phyloP scores from a whole-genome alignment of 2,888 invertebrate species.

The Molorchus minor region DNA sequence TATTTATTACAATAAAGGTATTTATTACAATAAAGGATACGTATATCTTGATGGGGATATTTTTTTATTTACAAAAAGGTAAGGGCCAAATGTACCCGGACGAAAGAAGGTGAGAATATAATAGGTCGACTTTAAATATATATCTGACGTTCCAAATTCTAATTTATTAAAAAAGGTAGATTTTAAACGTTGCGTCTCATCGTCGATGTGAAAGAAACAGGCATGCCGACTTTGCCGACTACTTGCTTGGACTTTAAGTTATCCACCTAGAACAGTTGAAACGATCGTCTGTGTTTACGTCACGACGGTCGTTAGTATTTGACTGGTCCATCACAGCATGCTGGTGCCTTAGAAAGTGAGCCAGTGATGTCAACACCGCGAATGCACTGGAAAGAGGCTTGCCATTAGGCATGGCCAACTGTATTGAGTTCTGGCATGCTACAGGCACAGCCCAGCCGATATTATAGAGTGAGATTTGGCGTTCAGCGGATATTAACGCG shows the following conservation, averaged over 20 bases:
- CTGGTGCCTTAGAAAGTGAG: constrained; percentile 26
- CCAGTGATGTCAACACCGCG: not conserved
- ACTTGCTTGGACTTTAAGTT: constrained; percentile 20
- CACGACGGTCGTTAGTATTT: constrained; percentile 5
- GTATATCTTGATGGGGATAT: no score
- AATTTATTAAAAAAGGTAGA: constrained; percentile 19
- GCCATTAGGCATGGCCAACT: not conserved
- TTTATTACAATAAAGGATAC: no score
- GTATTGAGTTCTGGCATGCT: constrained; percentile 18
- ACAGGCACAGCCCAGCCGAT: constrained; percentile 22
- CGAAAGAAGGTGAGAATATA: constrained; percentile 3
- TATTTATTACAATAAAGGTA: no score
- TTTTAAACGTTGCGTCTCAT: constrained; percentile 22
- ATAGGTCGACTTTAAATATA: constrained; percentile 10
- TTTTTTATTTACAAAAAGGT: no score
- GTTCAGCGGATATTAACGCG: constrained; percentile 22
- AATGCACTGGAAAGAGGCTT: not conserved
- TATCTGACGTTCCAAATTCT: constrained; percentile 26
- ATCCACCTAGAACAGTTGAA: constrained; percentile 9
- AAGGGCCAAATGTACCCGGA: not conserved
- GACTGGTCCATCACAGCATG: constrained; percentile 29
- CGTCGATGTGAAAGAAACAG: constrained; percentile 13
- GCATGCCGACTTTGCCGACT: constrained; percentile 20
- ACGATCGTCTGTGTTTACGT: not conserved
- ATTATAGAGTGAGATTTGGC: constrained; percentile 13